phyloP scores from a whole-genome alignment of 2,113 vertebrate species.

The Rhynchopsitta pachyrhyncha region DNA sequence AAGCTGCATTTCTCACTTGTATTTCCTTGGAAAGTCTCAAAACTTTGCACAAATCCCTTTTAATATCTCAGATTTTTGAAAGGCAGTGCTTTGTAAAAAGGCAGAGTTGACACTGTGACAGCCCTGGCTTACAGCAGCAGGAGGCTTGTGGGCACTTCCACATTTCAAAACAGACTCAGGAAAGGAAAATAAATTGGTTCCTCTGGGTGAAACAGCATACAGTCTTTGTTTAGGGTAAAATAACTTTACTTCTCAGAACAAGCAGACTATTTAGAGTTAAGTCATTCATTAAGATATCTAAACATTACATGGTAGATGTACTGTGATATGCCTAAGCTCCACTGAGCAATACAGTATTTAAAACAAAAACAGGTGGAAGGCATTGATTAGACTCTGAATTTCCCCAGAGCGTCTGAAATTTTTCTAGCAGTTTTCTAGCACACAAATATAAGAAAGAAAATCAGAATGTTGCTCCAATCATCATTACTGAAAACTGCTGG shows the following conservation, averaged over 20 bases:
- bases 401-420: constrained; percentile 50
- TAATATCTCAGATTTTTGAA: constrained; percentile 20
- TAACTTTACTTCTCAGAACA: constrained; percentile 54
- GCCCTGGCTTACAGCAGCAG: constrained; percentile 36
- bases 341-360: constrained; percentile 60
- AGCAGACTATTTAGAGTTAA: constrained; percentile 68
- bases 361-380: constrained; percentile 75
- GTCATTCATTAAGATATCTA: constrained; percentile 70
- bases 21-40: constrained; percentile 33
- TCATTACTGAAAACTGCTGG: constrained; percentile 64
- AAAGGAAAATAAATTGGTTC: constrained; percentile 73
- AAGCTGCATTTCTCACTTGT: constrained; percentile 38
- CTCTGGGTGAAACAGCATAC: constrained; percentile 56
- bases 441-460: constrained; percentile 57
- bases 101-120: constrained; percentile 45
- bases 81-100: constrained; percentile 20
- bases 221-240: constrained; percentile 70
- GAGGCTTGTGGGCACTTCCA: constrained; percentile 31
- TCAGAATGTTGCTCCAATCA: constrained; percentile 46
- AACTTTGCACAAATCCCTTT: not conserved
- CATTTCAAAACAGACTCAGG: constrained; percentile 58
- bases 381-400: constrained; percentile 47
- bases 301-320: constrained; percentile 56
- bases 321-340: constrained; percentile 47
- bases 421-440: constrained; percentile 45